Base-by-base conservation (phyloP, 1,140 invertebrate genomes). In the Drosophila pachea region DNA sequence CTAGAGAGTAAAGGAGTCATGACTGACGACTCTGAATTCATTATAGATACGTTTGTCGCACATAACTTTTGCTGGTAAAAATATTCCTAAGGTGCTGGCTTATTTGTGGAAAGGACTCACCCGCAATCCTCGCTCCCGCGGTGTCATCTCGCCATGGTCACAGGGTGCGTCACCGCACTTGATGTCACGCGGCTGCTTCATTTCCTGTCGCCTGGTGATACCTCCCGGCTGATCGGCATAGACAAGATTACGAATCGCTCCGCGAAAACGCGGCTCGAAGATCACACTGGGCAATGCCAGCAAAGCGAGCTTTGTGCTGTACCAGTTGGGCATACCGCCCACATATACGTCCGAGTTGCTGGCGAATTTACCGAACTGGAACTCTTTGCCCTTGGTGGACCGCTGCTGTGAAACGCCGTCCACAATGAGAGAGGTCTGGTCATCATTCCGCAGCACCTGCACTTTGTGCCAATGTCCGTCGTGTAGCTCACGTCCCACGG, bases 401-500 rank as follows among this genome's bases (percentile, higher is more conserved):
- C 94, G 93, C 67, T 92, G 93, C 76, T 95, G 94, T 7, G 92
- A 92, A 0, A 92, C 92, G 9, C 94, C 94, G 88, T 98, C 97
- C 8, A 98, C 95, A 3, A 92, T 93, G 1, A 97, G 90, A 0
- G 93, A 93, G 8, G 95, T 97, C 87, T 94, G 93, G 76, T 96
- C 94, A 54, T 93, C 92, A 47, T 93, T 93, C 2, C 95, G 91
- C 11, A 92, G 91, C 64, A 96, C 93, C 89, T 94, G 93, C 49
- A 97, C 94, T 90, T 96, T 96, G 89, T 97, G 96, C 96, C 96
- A 97, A 78, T 95, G 94, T 9, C 94, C 95, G 90, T 98, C 96
- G 86, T 96, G 94, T 5, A 97, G 91, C 75, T 96, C 95, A 47
- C 93, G 92, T 7, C 96, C 96, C 11, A 96, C 95, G 16, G 95